These are phyloP conservation scores for Ophiothrix spiculata DNA, from an alignment of 35 echinoderm and acorn worm species.

Conservation along the genomic window DNA sequence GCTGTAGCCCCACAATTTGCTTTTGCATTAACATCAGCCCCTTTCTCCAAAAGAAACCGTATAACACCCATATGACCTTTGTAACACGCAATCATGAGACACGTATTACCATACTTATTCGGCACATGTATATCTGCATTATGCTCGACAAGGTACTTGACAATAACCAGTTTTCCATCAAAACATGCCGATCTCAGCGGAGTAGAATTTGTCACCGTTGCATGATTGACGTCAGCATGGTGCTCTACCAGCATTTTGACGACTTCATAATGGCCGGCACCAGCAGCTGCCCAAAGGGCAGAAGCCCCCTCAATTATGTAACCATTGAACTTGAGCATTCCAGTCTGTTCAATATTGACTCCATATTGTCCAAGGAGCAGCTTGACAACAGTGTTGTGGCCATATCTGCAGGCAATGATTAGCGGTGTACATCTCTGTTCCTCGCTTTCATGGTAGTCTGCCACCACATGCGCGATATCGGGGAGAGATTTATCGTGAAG, in stretches of 20 bases:
- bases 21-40: constrained; percentile 43
- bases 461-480: constrained; percentile 25
- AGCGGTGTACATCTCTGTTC: constrained; percentile 70
- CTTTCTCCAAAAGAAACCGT: constrained; percentile 40
- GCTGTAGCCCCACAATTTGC: constrained; percentile 74
- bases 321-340: constrained; percentile 76
- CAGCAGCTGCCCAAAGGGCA: constrained; percentile 69
- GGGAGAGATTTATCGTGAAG: constrained; percentile 56
- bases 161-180: constrained; percentile 74
- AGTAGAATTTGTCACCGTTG: constrained; percentile 76
- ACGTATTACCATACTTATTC: constrained; percentile 85
- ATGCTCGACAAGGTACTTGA: constrained; percentile 64
- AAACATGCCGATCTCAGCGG: constrained; percentile 79
- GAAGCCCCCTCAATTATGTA: constrained; percentile 80
- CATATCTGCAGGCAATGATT: constrained; percentile 59
- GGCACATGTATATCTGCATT: constrained; percentile 73
- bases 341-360: constrained; percentile 68
- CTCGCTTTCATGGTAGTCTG: constrained; percentile 43
- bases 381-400: constrained; percentile 68
- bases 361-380: constrained; percentile 73
- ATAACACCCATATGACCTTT: constrained; percentile 61
- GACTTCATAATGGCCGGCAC: constrained; percentile 63
- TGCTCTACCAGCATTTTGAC: constrained; percentile 55
- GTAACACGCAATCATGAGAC: constrained; percentile 81
- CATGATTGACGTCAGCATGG: constrained; percentile 67